phyloP scores from a whole-genome alignment of 2,888 invertebrate genomes.

The Plutella xylostella region DNA sequence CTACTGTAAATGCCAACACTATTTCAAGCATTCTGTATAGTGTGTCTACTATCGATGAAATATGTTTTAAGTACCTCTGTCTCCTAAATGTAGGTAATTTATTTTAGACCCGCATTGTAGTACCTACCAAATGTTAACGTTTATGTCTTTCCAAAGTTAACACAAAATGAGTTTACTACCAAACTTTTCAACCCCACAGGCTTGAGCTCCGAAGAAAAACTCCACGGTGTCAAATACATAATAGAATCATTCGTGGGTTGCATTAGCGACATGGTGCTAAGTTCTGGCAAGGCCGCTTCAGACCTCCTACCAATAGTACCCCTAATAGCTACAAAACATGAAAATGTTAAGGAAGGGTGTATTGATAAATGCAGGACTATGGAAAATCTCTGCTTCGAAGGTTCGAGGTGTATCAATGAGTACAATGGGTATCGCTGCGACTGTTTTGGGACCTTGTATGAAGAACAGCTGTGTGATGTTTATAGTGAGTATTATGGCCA shows the following conservation, averaged over 20 bases:
- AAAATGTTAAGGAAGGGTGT: constrained; percentile 91
- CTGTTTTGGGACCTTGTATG: constrained; percentile 92
- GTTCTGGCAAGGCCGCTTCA: constrained; percentile 88
- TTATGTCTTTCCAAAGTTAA: too few species aligned
- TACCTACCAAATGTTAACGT: too few species aligned
- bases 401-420: constrained; percentile 91
- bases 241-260: constrained; percentile 95
- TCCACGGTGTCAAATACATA: constrained; percentile 91
- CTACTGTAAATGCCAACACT: too few species aligned
- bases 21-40: too few species aligned
- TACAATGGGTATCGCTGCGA: constrained; percentile 92
- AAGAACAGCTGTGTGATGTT: constrained; percentile 92
- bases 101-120: too few species aligned
- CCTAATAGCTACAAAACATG: constrained; percentile 87
- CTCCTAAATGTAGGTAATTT: too few species aligned
- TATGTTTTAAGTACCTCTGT: too few species aligned
- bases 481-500: constrained; percentile 87
- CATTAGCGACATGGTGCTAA: constrained; percentile 86
- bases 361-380: constrained; percentile 83
- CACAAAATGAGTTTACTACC: too few species aligned
- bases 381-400: constrained; percentile 88
- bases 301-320: constrained; percentile 85
- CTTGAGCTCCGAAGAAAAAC: constrained; percentile 87
- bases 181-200: constrained; percentile 54
- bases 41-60: too few species aligned